Conservation (phyloP, 2,888 invertebrate genomes). For the Buathra laborator region DNA sequence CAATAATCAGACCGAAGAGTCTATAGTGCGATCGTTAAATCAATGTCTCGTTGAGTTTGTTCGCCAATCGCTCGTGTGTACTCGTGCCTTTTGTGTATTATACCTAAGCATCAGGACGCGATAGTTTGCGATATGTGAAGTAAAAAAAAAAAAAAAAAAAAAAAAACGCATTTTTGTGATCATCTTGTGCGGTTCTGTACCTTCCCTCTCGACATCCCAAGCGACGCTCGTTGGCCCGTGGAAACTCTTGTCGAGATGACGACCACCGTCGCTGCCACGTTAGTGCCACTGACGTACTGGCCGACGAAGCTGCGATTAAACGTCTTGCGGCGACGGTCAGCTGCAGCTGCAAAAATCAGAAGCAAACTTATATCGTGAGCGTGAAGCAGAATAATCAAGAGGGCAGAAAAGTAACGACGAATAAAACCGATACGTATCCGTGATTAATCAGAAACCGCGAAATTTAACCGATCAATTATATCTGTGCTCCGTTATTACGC, state of each 20-base stretch:
- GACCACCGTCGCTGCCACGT: conserved; percentile 50
- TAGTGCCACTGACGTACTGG: conserved; percentile 59
- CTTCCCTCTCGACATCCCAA: conserved; percentile 2
- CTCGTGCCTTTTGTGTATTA: conserved; percentile 46
- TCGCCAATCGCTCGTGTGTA: conserved; percentile 37
- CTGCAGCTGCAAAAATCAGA: neutral
- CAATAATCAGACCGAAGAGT: neutral
- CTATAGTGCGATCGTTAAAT: conserved; percentile 7
- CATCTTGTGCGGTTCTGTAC: neutral
- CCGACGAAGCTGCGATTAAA: conserved; percentile 44
- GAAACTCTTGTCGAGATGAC: conserved; percentile 53
- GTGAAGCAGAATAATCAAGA: conserved; percentile 4
- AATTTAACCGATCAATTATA: neutral
- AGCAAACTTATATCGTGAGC: conserved; percentile 15
- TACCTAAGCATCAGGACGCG: conserved; percentile 8
- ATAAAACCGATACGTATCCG: neutral
- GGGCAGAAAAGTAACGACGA: conserved; percentile 6
- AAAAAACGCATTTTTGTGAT: conserved; percentile 21
- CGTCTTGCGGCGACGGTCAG: conserved; percentile 25
- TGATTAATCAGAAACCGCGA: neutral
- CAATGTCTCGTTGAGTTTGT: conserved; percentile 37
- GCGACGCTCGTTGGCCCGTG: conserved; percentile 45
- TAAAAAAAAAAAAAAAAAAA: neutral
- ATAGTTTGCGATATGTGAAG: neutral
- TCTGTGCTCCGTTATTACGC: neutral